Evolutionary conservation across 2,888 invertebrate species (phyloP).

Genomic region (Atethmia centrago): DNA sequence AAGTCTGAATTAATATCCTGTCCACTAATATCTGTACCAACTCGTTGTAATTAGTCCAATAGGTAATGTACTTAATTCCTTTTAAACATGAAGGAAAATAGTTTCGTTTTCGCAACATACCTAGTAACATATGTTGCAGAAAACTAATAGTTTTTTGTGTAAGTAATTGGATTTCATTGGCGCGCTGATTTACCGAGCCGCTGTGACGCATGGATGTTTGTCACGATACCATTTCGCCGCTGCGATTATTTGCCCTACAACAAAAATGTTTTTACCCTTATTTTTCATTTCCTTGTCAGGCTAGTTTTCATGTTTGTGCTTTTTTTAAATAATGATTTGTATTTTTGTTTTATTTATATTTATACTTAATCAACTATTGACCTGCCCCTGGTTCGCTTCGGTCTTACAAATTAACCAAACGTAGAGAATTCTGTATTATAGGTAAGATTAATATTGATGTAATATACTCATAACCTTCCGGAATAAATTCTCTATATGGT

Average conservation of each 20-base stretch:
- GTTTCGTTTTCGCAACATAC: slow-evolving; percentile 26
- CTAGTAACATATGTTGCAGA: slow-evolving; percentile 62
- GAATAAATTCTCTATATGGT: neutral
- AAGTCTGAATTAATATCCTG: too few species aligned
- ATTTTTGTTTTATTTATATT: neutral
- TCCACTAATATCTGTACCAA: neutral
- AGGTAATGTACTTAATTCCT: neutral
- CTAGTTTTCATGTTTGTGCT: slow-evolving; percentile 35
- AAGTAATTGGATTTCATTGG: slow-evolving; percentile 88
- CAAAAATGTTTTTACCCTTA: slow-evolving; percentile 68
- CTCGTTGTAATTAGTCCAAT: neutral
- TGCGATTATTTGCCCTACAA: slow-evolving; percentile 76
- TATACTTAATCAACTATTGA: neutral
- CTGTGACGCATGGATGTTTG: slow-evolving; percentile 88
- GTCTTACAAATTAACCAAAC: too few species aligned
- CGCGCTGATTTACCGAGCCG: slow-evolving; percentile 83
- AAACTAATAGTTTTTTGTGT: slow-evolving; percentile 85
- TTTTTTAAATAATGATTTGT: slow-evolving; percentile 10
- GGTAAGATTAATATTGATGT: neutral
- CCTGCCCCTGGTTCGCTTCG: too few species aligned
- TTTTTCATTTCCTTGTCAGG: slow-evolving; percentile 47
- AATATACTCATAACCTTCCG: neutral
- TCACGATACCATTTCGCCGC: slow-evolving; percentile 88
- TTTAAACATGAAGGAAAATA: slow-evolving; percentile 15
- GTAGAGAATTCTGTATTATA: neutral